These are phyloP conservation scores for Synanthedon andrenaeformis DNA, from an alignment of 2,888 invertebrate species.

Conservation along the genomic window DNA sequence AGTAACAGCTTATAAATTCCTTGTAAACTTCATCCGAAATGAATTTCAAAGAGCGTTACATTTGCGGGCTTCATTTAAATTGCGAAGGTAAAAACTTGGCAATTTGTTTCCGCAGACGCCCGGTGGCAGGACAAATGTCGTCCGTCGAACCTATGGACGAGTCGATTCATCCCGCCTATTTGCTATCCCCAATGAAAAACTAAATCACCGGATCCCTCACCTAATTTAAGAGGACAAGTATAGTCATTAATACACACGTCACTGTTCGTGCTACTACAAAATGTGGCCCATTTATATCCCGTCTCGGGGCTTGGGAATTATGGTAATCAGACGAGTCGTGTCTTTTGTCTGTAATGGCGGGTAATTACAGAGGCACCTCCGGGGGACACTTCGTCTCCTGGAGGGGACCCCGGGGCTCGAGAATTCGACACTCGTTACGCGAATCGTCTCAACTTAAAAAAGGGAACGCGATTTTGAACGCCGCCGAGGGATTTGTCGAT, in stretches of 20 bases:
- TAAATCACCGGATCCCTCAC: constrained; percentile 63
- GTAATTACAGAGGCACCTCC: constrained; percentile 66
- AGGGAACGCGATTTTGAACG: constrained; percentile 63
- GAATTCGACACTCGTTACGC: constrained; percentile 68
- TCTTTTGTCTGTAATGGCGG: constrained; percentile 69
- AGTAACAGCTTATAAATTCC: constrained; percentile 7
- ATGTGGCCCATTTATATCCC: constrained; percentile 66
- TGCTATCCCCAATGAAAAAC: constrained; percentile 54
- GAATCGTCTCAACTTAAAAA: constrained; percentile 68
- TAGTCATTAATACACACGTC: constrained; percentile 69
- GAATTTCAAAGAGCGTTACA: background rate
- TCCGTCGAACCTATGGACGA: constrained; percentile 7
- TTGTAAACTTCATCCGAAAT: background rate
- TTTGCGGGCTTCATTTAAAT: background rate
- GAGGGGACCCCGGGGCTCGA: constrained; percentile 46
- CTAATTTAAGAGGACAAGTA: constrained; percentile 69
- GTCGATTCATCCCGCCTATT: constrained; percentile 24
- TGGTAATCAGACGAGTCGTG: constrained; percentile 68
- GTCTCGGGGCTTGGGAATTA: constrained; percentile 64
- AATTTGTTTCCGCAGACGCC: constrained; percentile 11
- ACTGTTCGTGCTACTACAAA: constrained; percentile 66
- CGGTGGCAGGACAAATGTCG: constrained; percentile 1
- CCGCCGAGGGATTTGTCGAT: constrained; percentile 49
- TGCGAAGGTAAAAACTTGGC: constrained; percentile 8
- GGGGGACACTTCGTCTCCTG: constrained; percentile 54